Conservation (phyloP, 2,888 invertebrate genomes). For the Meta bourneti region DNA sequence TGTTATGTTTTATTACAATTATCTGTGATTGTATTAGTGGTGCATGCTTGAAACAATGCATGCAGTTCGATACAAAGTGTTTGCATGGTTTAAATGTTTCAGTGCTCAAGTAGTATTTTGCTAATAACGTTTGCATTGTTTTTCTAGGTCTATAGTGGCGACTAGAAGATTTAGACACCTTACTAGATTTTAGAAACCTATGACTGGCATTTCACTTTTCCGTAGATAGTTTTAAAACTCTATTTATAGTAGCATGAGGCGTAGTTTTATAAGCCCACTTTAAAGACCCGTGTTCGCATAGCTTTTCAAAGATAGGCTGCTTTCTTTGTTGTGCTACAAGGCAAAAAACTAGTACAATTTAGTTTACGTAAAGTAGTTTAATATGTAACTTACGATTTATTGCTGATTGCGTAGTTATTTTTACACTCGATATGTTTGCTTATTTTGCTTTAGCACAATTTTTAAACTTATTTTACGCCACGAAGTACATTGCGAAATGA, state of each 20-base stretch:
- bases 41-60: constrained; percentile 43
- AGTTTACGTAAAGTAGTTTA: neutral
- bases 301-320: constrained; percentile 48
- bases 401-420: constrained; percentile 3
- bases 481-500: neutral
- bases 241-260: constrained; percentile 42
- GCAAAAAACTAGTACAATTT: neutral
- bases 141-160: constrained; percentile 75
- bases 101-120: constrained; percentile 60
- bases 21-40: neutral
- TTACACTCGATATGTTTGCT: constrained; percentile 11
- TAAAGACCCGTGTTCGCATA: constrained; percentile 17
- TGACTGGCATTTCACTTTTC: constrained; percentile 44
- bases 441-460: constrained; percentile 44
- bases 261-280: constrained; percentile 29
- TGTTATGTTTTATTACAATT: neutral
- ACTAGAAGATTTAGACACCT: constrained; percentile 70
- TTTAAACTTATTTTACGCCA: neutral
- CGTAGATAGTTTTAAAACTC: constrained; percentile 48
- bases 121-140: constrained; percentile 74
- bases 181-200: constrained; percentile 71
- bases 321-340: constrained; percentile 46
- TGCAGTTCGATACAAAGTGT: constrained; percentile 38
- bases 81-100: constrained; percentile 60
- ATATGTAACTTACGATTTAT: neutral